Evolutionary conservation across 2,888 invertebrate genomes (phyloP), one percentile per base, ranked within the genome.

Genomic region (Drosophila lutescens): DNA sequence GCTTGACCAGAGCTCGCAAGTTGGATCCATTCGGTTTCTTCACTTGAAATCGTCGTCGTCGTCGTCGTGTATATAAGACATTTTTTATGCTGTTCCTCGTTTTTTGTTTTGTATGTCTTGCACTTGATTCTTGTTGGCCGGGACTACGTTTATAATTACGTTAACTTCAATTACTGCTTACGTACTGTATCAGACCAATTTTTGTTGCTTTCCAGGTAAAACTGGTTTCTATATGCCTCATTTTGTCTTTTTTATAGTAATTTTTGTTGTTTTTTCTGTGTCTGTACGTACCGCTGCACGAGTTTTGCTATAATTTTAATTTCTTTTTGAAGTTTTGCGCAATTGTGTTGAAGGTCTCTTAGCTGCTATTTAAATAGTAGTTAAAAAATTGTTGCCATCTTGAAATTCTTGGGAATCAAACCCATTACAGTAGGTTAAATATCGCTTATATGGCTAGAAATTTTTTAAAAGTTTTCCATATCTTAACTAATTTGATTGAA

Each of bases 151-250:
- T 78, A 83, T 82, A 82, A 82, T 82, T 82, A 86, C 81, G 80
- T 83, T 82, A 82, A 82, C 80, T 82, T 83, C 86, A 82, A 86
- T 86, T 81, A 86, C 84, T 74, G 86, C 86, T 80, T 80, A 86
- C 81, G 83, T 73, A 86, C 82, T 53, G 76, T 85, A 78, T 85
- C 69, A 81, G 76, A 74, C 65, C 76, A 76, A 80, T 80, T 80
- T 71, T 46, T 60, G 61, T 47, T 55, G 43, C 36, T 56, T 74
- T 72, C 55, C 66, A 72, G 61, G 59, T 56, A 40, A 79, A 83
- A 82, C 80, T 57, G 71, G 83, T 81, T 85, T 79, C 54, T 32
- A 46, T 41, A 43, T 57, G 53, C 43, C 53, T 68, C 53, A 49
- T 68, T 67, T 67, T 67, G 66, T 67, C 30, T 44, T 40, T 59